A percentile compares a stretch with the other conserved stretches of the same genome.
phyloP scores from a whole-genome alignment of 2,113 vertebrate species.

The Tenebrosternarchus preto region DNA sequence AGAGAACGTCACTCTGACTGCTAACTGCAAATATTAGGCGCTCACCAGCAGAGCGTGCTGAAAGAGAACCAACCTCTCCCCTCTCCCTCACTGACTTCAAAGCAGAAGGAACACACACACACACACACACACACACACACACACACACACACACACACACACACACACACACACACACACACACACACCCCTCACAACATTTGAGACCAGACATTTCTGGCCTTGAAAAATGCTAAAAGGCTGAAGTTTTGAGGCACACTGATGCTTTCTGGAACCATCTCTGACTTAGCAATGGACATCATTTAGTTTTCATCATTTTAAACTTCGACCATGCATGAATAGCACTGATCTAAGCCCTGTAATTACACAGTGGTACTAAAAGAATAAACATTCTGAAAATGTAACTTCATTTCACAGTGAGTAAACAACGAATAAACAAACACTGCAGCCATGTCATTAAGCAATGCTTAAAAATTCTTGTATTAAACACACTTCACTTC shows the following conservation, averaged over 20 bases:
- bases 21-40: constrained; percentile 23
- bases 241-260: constrained; percentile 12
- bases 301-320: not conserved
- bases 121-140: too few relatives aligned
- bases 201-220: not conserved
- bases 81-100: constrained; percentile 1
- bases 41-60: constrained; percentile 18
- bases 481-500: too few relatives aligned
- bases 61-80: not conserved
- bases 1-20: constrained; percentile 28
- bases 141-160: too few relatives aligned
- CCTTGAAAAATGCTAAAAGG: constrained; percentile 24
- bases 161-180: too few relatives aligned
- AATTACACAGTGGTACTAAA: not conserved
- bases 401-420: too few relatives aligned
- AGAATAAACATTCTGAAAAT: too few relatives aligned
- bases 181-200: too few relatives aligned
- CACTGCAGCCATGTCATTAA: too few relatives aligned
- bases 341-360: too few relatives aligned
- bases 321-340: not conserved
- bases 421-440: too few relatives aligned
- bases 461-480: not conserved
- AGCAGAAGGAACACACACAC: not conserved
- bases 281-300: not conserved
- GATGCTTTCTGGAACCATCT: not conserved